phyloP scores from a whole-genome alignment of 2,113 vertebrate genomes.

The Tetraodon nigroviridis region DNA sequence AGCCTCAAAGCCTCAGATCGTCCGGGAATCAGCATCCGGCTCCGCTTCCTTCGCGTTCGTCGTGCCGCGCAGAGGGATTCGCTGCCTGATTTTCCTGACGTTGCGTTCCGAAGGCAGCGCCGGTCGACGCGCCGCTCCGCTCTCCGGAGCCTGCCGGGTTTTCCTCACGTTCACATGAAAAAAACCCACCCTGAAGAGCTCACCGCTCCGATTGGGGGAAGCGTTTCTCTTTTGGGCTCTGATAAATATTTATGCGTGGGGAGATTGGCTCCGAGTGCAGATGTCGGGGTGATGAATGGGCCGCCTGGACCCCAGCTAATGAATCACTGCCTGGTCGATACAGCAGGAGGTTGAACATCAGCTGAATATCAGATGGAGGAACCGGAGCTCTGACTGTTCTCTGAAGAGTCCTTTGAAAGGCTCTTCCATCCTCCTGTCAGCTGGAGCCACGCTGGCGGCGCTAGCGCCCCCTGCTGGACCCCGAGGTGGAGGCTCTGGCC shows the following conservation, averaged over 20 bases:
- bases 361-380: neutral
- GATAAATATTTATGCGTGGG: conserved; percentile 10
- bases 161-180: too few relatives aligned
- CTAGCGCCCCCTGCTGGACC: too few relatives aligned
- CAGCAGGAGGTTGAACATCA: conserved; percentile 11
- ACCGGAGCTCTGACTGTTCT: neutral
- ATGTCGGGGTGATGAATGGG: conserved; percentile 22
- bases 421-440: neutral
- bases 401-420: neutral
- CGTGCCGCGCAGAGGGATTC: too few relatives aligned
- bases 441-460: too few relatives aligned
- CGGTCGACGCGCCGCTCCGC: too few relatives aligned
- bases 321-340: conserved; percentile 21
- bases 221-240: conserved; percentile 3
- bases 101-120: too few relatives aligned
- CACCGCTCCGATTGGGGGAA: neutral
- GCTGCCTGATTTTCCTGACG: too few relatives aligned
- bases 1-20: too few relatives aligned
- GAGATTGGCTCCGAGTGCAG: conserved; percentile 10
- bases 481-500: too few relatives aligned
- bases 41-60: too few relatives aligned
- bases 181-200: neutral
- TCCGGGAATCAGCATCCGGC: too few relatives aligned
- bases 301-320: conserved; percentile 19
- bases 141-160: too few relatives aligned